phyloP scores from a whole-genome alignment of 2,113 vertebrate genomes.

The Menidia beryllina region DNA sequence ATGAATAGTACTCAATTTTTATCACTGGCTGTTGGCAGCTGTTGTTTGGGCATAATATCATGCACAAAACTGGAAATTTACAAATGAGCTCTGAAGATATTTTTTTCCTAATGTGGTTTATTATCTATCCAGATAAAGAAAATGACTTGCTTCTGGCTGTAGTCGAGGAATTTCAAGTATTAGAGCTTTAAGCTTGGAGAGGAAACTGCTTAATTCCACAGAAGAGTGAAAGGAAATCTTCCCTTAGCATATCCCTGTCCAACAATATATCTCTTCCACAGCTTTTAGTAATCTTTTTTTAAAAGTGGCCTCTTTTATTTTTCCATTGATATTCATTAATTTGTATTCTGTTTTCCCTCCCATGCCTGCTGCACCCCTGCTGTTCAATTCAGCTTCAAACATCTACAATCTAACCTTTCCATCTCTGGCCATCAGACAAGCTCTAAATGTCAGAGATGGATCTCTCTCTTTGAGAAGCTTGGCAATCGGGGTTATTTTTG shows the following conservation, averaged over 20 bases:
- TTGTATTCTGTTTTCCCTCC: slow-evolving; percentile 32
- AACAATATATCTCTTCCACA: slow-evolving; percentile 4
- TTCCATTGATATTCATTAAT: slow-evolving; percentile 33
- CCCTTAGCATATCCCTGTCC: slow-evolving; percentile 47
- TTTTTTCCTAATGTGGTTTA: slow-evolving; percentile 21
- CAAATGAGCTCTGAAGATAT: slow-evolving; percentile 53
- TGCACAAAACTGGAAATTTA: slow-evolving; percentile 57
- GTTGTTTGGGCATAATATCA: slow-evolving; percentile 67
- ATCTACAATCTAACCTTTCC: slow-evolving; percentile 75
- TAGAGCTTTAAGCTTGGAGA: slow-evolving; percentile 32
- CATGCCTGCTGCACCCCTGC: slow-evolving; percentile 31
- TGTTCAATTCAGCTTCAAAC: slow-evolving; percentile 58
- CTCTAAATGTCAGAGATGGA: slow-evolving; percentile 75
- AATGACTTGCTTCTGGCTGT: slow-evolving; percentile 55
- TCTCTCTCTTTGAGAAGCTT: slow-evolving; percentile 55
- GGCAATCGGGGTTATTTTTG: slow-evolving; percentile 68
- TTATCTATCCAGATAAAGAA: slow-evolving; percentile 49
- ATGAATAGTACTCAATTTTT: slow-evolving; percentile 64
- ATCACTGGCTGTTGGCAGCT: slow-evolving; percentile 54
- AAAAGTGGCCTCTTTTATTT: slow-evolving; percentile 15
- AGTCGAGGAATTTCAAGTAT: slow-evolving; percentile 37
- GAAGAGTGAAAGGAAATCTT: slow-evolving; percentile 29
- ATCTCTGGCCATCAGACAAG: slow-evolving; percentile 65
- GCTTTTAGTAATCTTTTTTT: slow-evolving; percentile 27
- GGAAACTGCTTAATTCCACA: slow-evolving; percentile 3